These are phyloP conservation scores for Heliconius sara DNA, from an alignment of 2,888 invertebrate genomes.

Conservation along the genomic window DNA sequence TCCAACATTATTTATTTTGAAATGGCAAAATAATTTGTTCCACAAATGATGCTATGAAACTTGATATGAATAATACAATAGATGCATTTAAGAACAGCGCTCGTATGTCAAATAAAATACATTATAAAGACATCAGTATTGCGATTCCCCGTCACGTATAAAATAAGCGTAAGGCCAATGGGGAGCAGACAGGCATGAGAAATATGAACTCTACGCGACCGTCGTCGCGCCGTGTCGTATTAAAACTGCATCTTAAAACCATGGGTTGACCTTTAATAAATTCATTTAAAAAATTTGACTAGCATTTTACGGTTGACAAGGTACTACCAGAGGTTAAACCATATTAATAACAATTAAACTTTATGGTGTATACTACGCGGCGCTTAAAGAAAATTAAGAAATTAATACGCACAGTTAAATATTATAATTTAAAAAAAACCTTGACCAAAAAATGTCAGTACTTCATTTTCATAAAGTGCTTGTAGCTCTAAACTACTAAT, in stretches of 20 bases:
- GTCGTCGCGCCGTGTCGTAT: constrained; percentile 54
- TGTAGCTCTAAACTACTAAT: no score
- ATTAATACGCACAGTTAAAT: no score
- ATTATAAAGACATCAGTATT: constrained; percentile 64
- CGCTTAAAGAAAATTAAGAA: no score
- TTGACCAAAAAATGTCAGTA: no score
- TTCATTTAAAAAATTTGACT: background rate
- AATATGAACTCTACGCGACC: constrained; percentile 65
- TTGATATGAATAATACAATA: constrained; percentile 40
- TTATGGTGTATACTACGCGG: no score
- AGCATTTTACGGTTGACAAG: background rate
- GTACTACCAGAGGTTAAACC: no score
- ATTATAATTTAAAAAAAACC: no score
- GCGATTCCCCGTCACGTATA: constrained; percentile 72
- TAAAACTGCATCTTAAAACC: constrained; percentile 70
- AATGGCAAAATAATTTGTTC: constrained; percentile 24
- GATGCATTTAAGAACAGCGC: constrained; percentile 37
- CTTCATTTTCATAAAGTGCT: no score
- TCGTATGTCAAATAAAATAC: constrained; percentile 58
- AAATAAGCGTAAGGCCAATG: constrained; percentile 73
- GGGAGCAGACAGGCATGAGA: constrained; percentile 71
- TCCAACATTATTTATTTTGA: constrained; percentile 11
- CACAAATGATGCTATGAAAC: constrained; percentile 27
- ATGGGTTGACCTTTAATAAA: constrained; percentile 50
- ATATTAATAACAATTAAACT: no score